These are phyloP conservation scores for Pseudomugil tenellus DNA, from an alignment of 2,797 vertebrate genomes.

Conservation along the genomic window DNA sequence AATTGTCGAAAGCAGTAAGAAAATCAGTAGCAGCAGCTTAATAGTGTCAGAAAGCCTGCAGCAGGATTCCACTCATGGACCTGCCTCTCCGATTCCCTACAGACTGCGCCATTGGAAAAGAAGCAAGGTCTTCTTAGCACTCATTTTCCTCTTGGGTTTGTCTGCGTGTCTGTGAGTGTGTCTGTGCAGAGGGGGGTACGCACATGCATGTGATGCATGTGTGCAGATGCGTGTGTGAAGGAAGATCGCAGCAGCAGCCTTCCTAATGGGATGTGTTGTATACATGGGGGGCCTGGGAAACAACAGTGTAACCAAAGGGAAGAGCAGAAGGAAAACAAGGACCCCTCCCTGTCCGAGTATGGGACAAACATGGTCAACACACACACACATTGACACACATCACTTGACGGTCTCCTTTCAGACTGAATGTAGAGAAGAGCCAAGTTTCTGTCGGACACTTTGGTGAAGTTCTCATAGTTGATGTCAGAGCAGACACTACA, in stretches of 20 bases:
- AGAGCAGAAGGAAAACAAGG: slow-evolving; percentile 77
- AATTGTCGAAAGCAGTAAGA: slow-evolving; percentile 7
- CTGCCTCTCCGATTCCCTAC: slow-evolving; percentile 80
- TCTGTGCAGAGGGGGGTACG: slow-evolving; percentile 34
- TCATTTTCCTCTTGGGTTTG: slow-evolving; percentile 74
- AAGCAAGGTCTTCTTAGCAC: slow-evolving; percentile 77
- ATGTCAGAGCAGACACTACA: slow-evolving; percentile 39
- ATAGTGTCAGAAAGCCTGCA: slow-evolving; percentile 40
- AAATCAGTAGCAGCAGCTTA: slow-evolving; percentile 33
- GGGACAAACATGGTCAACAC: slow-evolving; percentile 69
- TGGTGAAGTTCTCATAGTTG: slow-evolving; percentile 33
- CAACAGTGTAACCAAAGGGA: slow-evolving; percentile 80
- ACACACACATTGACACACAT: slow-evolving; percentile 57
- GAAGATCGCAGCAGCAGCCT: slow-evolving; percentile 54
- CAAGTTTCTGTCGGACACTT: slow-evolving; percentile 56
- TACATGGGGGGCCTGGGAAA: slow-evolving; percentile 68
- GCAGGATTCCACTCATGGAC: slow-evolving; percentile 66
- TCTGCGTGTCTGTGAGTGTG: slow-evolving; percentile 32
- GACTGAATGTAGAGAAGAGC: slow-evolving; percentile 39
- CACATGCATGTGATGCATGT: slow-evolving; percentile 24
- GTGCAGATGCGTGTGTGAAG: slow-evolving; percentile 25
- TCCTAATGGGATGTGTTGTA: slow-evolving; percentile 76
- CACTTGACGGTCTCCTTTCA: slow-evolving; percentile 39
- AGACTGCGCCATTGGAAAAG: slow-evolving; percentile 76
- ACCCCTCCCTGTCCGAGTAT: slow-evolving; percentile 74